Evolutionary conservation across 2,113 vertebrate species (phyloP), one percentile per base, ranked within the genome.

Genomic region (Rhombomys opimus): DNA sequence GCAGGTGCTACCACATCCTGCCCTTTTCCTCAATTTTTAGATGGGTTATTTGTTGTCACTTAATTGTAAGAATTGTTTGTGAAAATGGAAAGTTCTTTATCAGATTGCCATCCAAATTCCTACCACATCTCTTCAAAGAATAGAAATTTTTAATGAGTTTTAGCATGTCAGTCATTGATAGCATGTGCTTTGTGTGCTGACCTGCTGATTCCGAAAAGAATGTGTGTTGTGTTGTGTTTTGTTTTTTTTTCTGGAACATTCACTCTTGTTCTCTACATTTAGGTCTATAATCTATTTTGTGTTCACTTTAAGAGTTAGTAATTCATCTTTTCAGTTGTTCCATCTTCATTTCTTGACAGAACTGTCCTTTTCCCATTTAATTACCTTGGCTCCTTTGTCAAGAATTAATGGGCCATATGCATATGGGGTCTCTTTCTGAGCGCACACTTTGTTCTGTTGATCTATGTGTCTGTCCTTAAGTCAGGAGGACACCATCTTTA

Each of bases 361-460:
- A 87, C 57, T 90, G 20, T 92, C 23, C 50, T 70, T 92, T 77
- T 70, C 46, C 59, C 65, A 32, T 95, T 93, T 91, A 91, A 93
- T 88, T 91, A 52, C n/a, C 38, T 73, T 93, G 61, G 20, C 6
- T 82, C 52, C 87, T 87, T 78, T 86, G 78, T 90, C 72, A 90
- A 59, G 94, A 81, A 38, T 63, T n/a, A 86, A 85, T 73, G 63
- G 63, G 50, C 63, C 32, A 9, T 80, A n/a, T 73, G 9, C 35
- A 35, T 65, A 4, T 85, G 77, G 77, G 3, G 57, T 87, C 32
- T 75, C 2, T 67, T 73, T 92, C 87, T 93, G 20, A 90, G n/a
- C 25, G 38, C 76, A 23, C 87, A 30, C 81, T 93, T 89, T 38
- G 23, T 59, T 63, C 38, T 23, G 38, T 61, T 91, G 65, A 81